phyloP scores from a whole-genome alignment of 2,113 vertebrate species.

The Canis aureus region DNA sequence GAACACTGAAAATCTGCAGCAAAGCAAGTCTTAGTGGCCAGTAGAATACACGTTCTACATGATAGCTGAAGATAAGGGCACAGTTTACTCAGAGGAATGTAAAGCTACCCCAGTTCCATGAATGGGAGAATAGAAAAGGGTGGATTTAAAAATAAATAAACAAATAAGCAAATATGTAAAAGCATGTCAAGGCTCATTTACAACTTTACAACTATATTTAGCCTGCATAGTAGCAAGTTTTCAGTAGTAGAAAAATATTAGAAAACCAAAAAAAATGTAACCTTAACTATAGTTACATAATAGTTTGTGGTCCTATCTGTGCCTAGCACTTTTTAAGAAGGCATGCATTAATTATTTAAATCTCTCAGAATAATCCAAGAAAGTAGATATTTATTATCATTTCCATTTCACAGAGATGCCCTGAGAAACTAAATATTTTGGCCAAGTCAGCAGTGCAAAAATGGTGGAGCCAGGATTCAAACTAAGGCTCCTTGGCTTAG shows the following conservation, averaged over 20 bases:
- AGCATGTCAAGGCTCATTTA: neutral
- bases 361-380: neutral
- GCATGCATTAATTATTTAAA: neutral
- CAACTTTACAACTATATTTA: neutral
- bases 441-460: neutral
- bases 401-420: neutral
- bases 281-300: neutral
- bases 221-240: neutral
- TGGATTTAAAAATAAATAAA: neutral
- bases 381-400: neutral
- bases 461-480: neutral
- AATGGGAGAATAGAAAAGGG: neutral
- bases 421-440: constrained; percentile 11
- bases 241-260: constrained; percentile 17
- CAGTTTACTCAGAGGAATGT: neutral
- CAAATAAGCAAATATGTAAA: neutral
- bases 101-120: neutral
- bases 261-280: constrained; percentile 18
- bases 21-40: neutral
- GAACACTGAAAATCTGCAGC: neutral
- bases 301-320: neutral
- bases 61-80: neutral
- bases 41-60: neutral
- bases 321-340: neutral
- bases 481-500: neutral